Base-by-base conservation (phyloP, 2,113 vertebrate genomes). In the Amblyornis subalaris region DNA sequence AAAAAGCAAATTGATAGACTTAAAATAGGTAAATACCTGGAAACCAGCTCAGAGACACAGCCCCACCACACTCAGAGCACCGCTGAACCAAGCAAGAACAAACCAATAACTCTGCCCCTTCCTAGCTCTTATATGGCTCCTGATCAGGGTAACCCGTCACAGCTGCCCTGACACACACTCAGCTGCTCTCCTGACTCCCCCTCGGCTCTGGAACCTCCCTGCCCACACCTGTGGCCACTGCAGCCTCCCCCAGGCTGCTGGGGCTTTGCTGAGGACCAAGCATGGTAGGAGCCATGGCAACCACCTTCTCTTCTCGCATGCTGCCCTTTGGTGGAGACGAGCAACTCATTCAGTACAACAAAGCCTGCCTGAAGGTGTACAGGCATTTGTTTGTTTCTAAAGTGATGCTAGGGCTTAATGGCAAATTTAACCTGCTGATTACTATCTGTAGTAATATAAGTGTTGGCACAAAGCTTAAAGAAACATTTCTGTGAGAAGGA, bases 41-140 rank as follows among this genome's bases (percentile, higher is more conserved):
- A 54, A 78, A 50, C 2, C 2, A 12, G 12, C 10, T 24, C 2
- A 71, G 29, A 64, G 1, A 4, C 6, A 25, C 21, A 78, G 1
- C 7, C 2, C 3, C 18, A 35, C 0, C 22, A 4, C 13, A 8
- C 0, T 1, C 17, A 31, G 0, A 31, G 0, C 23, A 45, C 7
- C 1, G 1, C 3, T 2, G 6, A 6, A 0, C 2, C 24, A 20
- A 12, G 6, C 3, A 14, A 4, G 1, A 50, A 1, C 5, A 31
- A 55, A 26, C 5, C 12, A 36, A 0, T 0, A 1, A 0, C 0
- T 0, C 7, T 1, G 0, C 7, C 13, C n/a, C 24, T 73, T 22
- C 35, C 15, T 0, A 14, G 40, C 23, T 6, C 0, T 77, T 58
- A 14, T 3, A 38, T 10, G 14, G 38, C 42, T 78, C 33, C 15